Conservation (phyloP, 2,888 invertebrate species). For the Ferrisia virgata region DNA sequence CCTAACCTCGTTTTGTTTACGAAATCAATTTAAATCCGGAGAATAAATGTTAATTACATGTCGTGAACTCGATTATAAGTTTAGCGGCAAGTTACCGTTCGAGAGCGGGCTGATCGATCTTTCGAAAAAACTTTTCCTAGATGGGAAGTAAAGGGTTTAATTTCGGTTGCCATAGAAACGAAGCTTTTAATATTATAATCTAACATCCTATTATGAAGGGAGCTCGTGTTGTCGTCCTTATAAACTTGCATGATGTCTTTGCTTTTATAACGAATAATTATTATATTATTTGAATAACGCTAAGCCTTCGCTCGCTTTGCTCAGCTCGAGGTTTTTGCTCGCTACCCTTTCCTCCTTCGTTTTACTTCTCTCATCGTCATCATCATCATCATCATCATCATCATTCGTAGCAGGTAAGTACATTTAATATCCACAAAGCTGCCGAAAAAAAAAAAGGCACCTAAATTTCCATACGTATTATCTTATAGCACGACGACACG, state of each 20-base stretch:
- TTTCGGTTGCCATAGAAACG: slow-evolving; percentile 40
- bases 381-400: too few relatives aligned
- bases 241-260: slow-evolving; percentile 13
- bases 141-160: slow-evolving; percentile 42
- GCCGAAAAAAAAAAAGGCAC: too few relatives aligned
- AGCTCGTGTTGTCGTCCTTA: slow-evolving; percentile 28
- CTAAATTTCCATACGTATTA: too few relatives aligned
- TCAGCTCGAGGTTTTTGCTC: not conserved
- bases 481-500: too few relatives aligned
- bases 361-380: not conserved
- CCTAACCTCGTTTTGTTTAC: slow-evolving; percentile 17
- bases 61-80: slow-evolving; percentile 34
- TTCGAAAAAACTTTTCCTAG: slow-evolving; percentile 33
- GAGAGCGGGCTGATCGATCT: slow-evolving; percentile 42
- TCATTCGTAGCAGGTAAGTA: too few relatives aligned
- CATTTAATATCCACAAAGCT: not conserved
- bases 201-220: slow-evolving; percentile 42
- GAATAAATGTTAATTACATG: slow-evolving; percentile 35
- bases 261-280: slow-evolving; percentile 6
- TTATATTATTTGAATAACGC: slow-evolving; percentile 7
- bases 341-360: not conserved
- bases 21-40: slow-evolving; percentile 23
- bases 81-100: slow-evolving; percentile 31
- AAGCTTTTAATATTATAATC: slow-evolving; percentile 45
- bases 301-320: not conserved